Evolutionary conservation across 2,888 invertebrate species (phyloP).

Genomic region (Trichopria drosophilae): DNA sequence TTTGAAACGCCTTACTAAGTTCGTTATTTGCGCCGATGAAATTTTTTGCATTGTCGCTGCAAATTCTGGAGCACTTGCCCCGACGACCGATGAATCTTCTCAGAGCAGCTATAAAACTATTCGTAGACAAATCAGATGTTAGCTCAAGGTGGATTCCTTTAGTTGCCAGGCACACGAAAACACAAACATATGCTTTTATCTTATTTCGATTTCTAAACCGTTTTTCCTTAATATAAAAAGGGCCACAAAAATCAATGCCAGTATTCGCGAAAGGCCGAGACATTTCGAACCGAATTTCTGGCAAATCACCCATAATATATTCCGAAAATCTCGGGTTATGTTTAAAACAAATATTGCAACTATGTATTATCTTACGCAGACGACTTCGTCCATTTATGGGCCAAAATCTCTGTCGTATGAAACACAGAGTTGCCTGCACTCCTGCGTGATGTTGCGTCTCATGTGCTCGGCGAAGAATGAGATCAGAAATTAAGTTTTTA

Average conservation of each 20-base stretch:
- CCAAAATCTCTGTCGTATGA: constrained; percentile 5
- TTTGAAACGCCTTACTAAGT: constrained; percentile 30
- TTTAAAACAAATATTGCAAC: constrained; percentile 10
- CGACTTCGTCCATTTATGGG: constrained; percentile 6
- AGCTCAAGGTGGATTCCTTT: constrained; percentile 48
- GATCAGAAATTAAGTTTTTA: constrained; percentile 2
- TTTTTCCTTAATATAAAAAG: constrained; percentile 36
- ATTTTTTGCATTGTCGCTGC: constrained; percentile 47
- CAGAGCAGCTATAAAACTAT: constrained; percentile 44
- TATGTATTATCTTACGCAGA: constrained; percentile 2
- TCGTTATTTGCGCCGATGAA: constrained; percentile 45
- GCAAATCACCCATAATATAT: constrained; percentile 42
- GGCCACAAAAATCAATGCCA: constrained; percentile 44
- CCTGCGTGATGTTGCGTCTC: constrained; percentile 6
- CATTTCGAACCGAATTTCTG: constrained; percentile 33
- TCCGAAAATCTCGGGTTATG: neutral
- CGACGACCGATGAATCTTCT: constrained; percentile 45
- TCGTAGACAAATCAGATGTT: constrained; percentile 42
- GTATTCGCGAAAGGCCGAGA: constrained; percentile 36
- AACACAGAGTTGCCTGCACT: constrained; percentile 10
- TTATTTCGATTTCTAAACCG: constrained; percentile 26
- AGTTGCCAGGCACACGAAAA: constrained; percentile 44
- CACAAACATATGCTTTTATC: constrained; percentile 29
- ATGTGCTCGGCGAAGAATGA: constrained; percentile 6
- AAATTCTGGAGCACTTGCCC: constrained; percentile 38